A percentile compares a stretch with the other conserved stretches of the same genome.
These are phyloP conservation scores for Discoglossus pictus DNA, from an alignment of 2,797 vertebrate species.

Conservation along the genomic window DNA sequence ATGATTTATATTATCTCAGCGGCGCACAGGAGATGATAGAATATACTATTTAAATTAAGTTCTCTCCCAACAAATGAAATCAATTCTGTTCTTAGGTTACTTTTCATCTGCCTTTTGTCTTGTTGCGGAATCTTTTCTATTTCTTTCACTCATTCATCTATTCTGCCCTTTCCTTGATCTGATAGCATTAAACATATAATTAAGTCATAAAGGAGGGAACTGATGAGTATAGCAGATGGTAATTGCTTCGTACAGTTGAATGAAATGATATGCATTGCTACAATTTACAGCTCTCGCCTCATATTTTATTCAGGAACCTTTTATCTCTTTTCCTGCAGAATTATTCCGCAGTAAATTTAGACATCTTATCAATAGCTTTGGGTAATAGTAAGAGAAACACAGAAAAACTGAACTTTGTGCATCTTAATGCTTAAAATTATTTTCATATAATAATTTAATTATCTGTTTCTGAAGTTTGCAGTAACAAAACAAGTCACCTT, in stretches of 20 bases:
- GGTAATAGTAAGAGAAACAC: constrained; percentile 92
- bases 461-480: constrained; percentile 71
- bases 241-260: constrained; percentile 99
- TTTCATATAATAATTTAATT: constrained; percentile 95
- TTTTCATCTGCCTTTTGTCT: constrained; percentile 99
- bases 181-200: constrained; percentile 99
- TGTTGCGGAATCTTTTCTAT: constrained; percentile 99
- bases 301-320: constrained; percentile 99
- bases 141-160: constrained; percentile 99
- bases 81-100: constrained; percentile 97
- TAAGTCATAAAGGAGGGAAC: constrained; percentile 99
- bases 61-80: constrained; percentile 98
- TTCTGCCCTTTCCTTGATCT: constrained; percentile 99
- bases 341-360: constrained; percentile 99
- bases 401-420: constrained; percentile 85
- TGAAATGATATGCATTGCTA: constrained; percentile 99
- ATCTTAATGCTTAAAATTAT: constrained; percentile 93
- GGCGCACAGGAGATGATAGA: constrained; percentile 87
- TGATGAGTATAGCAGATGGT: constrained; percentile 99
- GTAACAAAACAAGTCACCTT: constrained; percentile 14
- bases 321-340: constrained; percentile 99
- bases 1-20: constrained; percentile 94
- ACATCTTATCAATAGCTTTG: constrained; percentile 99
- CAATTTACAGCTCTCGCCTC: constrained; percentile 99
- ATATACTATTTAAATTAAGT: constrained; percentile 99